Percentiles rank a stretch among this genome's conserved stretches.
Evolutionary conservation across 2,888 invertebrate genomes (phyloP).

Genomic region (Coelopa pilipes): DNA sequence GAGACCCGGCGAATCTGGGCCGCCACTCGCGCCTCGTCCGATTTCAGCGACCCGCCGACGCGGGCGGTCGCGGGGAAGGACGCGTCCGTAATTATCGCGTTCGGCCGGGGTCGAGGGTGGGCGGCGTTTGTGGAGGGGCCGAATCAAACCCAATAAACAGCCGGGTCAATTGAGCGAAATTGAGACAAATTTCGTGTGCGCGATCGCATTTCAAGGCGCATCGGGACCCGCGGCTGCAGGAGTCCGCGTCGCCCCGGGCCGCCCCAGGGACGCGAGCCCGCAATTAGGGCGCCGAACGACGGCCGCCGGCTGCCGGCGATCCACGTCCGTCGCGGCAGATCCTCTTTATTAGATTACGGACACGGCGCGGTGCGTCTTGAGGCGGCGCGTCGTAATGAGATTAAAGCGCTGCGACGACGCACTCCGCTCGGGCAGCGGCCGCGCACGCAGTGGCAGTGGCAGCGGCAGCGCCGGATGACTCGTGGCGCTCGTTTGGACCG

Average conservation of each 20-base stretch:
- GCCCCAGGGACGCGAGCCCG: not conserved
- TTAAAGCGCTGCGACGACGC: slow-evolving; percentile 12
- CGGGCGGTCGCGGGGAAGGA: not conserved
- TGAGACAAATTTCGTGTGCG: slow-evolving; percentile 8
- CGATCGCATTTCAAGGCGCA: slow-evolving; percentile 7
- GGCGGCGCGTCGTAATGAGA: slow-evolving; percentile 25
- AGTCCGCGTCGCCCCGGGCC: not conserved
- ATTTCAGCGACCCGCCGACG: not conserved
- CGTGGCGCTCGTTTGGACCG: slow-evolving; percentile 21
- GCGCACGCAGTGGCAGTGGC: slow-evolving; percentile 2
- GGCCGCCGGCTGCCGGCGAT: not conserved
- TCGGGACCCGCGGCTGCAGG: not conserved
- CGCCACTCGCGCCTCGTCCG: slow-evolving; percentile 21
- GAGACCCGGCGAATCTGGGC: slow-evolving; percentile 41
- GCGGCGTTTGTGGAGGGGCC: not conserved
- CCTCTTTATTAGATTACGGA: slow-evolving; percentile 18
- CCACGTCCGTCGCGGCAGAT: not conserved
- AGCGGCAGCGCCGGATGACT: slow-evolving; percentile 6
- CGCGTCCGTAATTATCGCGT: not conserved
- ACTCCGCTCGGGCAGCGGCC: not conserved
- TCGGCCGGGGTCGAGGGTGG: not conserved
- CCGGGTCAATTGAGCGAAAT: slow-evolving; percentile 20
- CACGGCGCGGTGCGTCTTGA: slow-evolving; percentile 10
- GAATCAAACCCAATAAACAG: slow-evolving; percentile 19
- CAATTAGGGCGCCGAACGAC: not conserved